Evolutionary conservation across 1,140 invertebrate genomes (phyloP).

Genomic region (Brachionus angularis): DNA sequence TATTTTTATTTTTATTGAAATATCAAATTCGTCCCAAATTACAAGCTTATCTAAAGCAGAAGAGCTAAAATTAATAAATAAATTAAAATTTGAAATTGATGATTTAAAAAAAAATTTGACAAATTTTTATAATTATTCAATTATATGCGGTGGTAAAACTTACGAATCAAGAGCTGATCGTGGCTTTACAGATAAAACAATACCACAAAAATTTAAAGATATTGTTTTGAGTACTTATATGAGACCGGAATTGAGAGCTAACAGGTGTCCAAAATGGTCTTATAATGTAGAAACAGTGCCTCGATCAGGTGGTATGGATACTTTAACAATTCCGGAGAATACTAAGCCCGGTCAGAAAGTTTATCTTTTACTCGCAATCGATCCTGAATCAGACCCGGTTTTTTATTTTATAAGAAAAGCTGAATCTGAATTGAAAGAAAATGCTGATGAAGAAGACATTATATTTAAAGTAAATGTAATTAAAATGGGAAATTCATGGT

Average conservation of each 20-base stretch:
- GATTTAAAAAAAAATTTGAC: constrained; percentile 17
- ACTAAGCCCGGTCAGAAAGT: constrained; percentile 9
- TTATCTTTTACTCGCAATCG: constrained; percentile 2
- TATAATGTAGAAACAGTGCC: constrained; percentile 24
- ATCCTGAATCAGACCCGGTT: constrained; percentile 21
- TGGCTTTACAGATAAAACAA: constrained; percentile 29
- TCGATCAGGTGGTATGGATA: constrained; percentile 15
- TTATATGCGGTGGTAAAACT: constrained; percentile 26
- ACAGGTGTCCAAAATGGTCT: constrained; percentile 35
- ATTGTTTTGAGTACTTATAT: constrained; percentile 9
- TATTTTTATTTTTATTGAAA: neutral
- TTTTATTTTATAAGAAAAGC: constrained; percentile 30
- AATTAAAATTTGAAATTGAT: constrained; percentile 33
- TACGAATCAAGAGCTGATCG: constrained; percentile 24
- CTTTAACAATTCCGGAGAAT: constrained; percentile 7
- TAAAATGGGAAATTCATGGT: constrained; percentile 23
- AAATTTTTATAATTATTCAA: constrained; percentile 42
- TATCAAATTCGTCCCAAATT: neutral
- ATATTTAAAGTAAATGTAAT: constrained; percentile 30
- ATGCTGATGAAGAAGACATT: constrained; percentile 15
- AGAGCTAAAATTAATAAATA: constrained; percentile 25
- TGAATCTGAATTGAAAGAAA: neutral
- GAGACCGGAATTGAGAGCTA: constrained; percentile 2
- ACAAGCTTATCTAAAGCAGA: constrained; percentile 14
- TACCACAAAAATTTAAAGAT: constrained; percentile 9